Conservation (phyloP, 2,888 invertebrate genomes). For the Fissipunctia ypsillon region DNA sequence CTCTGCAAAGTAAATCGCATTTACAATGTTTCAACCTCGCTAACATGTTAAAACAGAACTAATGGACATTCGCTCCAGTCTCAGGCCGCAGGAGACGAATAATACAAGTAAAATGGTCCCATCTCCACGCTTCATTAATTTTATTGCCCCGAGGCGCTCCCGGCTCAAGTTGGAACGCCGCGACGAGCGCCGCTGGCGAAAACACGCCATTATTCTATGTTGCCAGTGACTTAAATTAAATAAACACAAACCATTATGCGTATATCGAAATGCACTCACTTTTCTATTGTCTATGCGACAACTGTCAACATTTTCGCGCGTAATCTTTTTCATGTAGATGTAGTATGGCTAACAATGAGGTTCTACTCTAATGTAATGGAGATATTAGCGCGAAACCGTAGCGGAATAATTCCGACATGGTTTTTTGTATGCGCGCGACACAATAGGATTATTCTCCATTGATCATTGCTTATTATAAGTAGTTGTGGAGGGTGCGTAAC, state of each 20-base stretch:
- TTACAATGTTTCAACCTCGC: slow-evolving; percentile 91
- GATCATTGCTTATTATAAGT: slow-evolving; percentile 90
- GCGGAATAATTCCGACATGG: slow-evolving; percentile 89
- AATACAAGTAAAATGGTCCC: slow-evolving; percentile 91
- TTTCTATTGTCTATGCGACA: slow-evolving; percentile 86
- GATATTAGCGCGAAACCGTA: slow-evolving; percentile 89
- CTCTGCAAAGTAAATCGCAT: slow-evolving; percentile 89
- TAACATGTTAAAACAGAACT: slow-evolving; percentile 91
- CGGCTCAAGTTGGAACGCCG: slow-evolving; percentile 81
- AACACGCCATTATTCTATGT: slow-evolving; percentile 88
- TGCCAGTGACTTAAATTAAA: slow-evolving; percentile 89
- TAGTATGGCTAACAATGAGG: slow-evolving; percentile 79
- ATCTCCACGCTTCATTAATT: slow-evolving; percentile 91
- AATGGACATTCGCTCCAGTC: slow-evolving; percentile 91
- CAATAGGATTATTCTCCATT: slow-evolving; percentile 90
- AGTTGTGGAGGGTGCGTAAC: slow-evolving; percentile 88
- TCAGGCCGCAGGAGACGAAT: slow-evolving; percentile 90
- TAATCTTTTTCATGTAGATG: slow-evolving; percentile 84
- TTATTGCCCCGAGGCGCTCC: slow-evolving; percentile 90
- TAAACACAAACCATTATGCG: slow-evolving; percentile 88
- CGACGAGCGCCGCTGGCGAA: slow-evolving; percentile 83
- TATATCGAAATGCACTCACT: slow-evolving; percentile 83
- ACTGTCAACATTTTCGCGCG: slow-evolving; percentile 87
- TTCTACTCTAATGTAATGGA: slow-evolving; percentile 87
- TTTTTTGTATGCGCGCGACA: slow-evolving; percentile 88